phyloP scores from a whole-genome alignment of 2,888 invertebrate genomes.

The Diploptera punctata region DNA sequence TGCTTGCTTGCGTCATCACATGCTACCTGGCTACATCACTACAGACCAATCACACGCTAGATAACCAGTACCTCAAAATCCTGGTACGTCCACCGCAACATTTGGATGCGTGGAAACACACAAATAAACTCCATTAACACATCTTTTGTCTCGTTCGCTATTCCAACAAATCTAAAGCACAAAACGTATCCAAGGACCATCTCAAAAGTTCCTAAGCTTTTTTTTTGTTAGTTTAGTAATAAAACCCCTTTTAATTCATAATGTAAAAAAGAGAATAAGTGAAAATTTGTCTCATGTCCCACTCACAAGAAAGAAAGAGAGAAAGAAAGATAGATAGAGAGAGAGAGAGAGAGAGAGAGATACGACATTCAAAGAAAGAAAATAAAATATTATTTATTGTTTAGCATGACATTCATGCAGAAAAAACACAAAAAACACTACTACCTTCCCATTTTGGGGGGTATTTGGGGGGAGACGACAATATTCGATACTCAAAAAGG shows the following conservation, averaged over 20 bases:
- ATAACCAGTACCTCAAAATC: constrained; percentile 81
- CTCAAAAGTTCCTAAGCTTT: constrained; percentile 87
- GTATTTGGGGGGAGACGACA: neutral
- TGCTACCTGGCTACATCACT: neutral
- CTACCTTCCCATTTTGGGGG: constrained; percentile 33
- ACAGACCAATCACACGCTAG: too few species aligned
- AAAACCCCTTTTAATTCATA: constrained; percentile 37
- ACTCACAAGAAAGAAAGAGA: constrained; percentile 50
- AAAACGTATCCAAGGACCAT: constrained; percentile 75
- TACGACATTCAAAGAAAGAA: constrained; percentile 53
- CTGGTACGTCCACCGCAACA: constrained; percentile 59
- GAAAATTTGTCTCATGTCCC: constrained; percentile 35
- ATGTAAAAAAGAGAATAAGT: constrained; percentile 30
- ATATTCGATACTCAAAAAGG: constrained; percentile 9
- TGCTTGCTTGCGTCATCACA: too few species aligned
- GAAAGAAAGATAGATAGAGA: constrained; percentile 52
- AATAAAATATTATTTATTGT: constrained; percentile 44
- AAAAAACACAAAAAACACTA: constrained; percentile 41
- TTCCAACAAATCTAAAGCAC: neutral
- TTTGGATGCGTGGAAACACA: constrained; percentile 63
- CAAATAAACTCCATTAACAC: constrained; percentile 57
- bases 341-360: constrained; percentile 51
- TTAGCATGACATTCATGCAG: constrained; percentile 37
- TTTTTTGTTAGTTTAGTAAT: constrained; percentile 47
- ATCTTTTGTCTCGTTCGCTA: too few species aligned